A percentile compares a stretch with the other conserved stretches of the same genome.
phyloP scores from a whole-genome alignment of 2,888 invertebrate species.

The Zaprionus obscuricornis region DNA sequence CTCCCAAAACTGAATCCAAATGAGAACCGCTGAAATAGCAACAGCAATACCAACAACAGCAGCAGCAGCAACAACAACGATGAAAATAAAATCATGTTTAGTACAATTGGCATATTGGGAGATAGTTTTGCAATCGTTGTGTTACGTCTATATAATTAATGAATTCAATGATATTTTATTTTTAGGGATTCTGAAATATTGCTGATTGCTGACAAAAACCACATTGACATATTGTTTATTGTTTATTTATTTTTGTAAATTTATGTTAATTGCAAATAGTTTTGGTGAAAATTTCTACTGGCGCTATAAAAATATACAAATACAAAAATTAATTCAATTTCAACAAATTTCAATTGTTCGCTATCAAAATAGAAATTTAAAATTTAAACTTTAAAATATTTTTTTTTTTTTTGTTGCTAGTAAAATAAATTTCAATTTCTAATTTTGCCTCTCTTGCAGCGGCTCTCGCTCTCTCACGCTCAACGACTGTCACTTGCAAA shows the following conservation, averaged over 20 bases:
- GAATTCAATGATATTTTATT: slow-evolving; percentile 23
- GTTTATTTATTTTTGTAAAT: too few relatives aligned
- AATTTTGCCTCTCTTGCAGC: too few relatives aligned
- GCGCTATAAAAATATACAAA: too few relatives aligned
- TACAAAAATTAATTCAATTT: too few relatives aligned
- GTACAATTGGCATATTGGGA: slow-evolving; percentile 63
- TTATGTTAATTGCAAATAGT: slow-evolving; percentile 22
- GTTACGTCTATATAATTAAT: slow-evolving; percentile 31
- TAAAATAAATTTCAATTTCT: too few relatives aligned
- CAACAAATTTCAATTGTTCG: too few relatives aligned
- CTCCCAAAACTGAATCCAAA: slow-evolving; percentile 15
- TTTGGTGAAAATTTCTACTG: too few relatives aligned
- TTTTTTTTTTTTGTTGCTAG: too few relatives aligned
- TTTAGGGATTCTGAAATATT: slow-evolving; percentile 11
- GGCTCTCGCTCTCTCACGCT: too few relatives aligned
- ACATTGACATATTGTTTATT: slow-evolving; percentile 20
- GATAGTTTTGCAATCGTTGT: slow-evolving; percentile 24
- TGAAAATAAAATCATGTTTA: slow-evolving; percentile 45
- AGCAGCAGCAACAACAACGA: slow-evolving; percentile 17
- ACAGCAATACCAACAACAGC: slow-evolving; percentile 12
- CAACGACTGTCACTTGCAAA: too few relatives aligned
- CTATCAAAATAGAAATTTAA: too few relatives aligned
- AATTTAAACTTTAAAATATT: too few relatives aligned
- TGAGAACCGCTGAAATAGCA: slow-evolving; percentile 10
- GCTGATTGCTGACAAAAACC: not conserved